Conservation (phyloP, 2,113 vertebrate species). For the Hassar affinis region DNA sequence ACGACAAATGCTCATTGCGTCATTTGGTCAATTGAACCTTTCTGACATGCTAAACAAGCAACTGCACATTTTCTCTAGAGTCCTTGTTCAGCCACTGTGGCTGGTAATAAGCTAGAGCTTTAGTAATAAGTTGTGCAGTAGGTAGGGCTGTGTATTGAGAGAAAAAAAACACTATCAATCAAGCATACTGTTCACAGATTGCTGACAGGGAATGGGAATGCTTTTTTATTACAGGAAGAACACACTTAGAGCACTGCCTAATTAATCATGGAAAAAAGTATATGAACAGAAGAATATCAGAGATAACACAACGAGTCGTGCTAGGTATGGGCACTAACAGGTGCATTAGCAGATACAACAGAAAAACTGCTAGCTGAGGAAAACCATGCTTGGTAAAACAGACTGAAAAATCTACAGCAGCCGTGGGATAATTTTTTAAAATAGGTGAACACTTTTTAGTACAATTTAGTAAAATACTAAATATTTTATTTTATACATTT, state of each 20-base stretch:
- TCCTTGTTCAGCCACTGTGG: neutral
- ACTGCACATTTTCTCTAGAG: neutral
- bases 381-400: neutral
- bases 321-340: neutral
- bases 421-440: neutral
- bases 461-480: too few relatives aligned
- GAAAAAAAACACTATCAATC: neutral
- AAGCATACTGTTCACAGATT: neutral
- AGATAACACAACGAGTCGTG: neutral
- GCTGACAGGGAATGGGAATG: neutral
- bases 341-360: neutral
- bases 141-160: neutral
- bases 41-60: neutral
- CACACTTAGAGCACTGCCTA: neutral
- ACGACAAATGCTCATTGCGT: neutral
- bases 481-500: too few relatives aligned
- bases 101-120: neutral
- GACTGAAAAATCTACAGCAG: neutral
- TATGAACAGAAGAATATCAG: neutral
- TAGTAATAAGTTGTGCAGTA: neutral
- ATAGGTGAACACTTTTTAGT: neutral
- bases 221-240: neutral
- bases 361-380: neutral
- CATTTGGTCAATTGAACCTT: neutral
- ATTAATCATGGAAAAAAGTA: neutral